These are phyloP conservation scores for Trisateles emortualis DNA, from an alignment of 2,888 invertebrate genomes.

Conservation along the genomic window DNA sequence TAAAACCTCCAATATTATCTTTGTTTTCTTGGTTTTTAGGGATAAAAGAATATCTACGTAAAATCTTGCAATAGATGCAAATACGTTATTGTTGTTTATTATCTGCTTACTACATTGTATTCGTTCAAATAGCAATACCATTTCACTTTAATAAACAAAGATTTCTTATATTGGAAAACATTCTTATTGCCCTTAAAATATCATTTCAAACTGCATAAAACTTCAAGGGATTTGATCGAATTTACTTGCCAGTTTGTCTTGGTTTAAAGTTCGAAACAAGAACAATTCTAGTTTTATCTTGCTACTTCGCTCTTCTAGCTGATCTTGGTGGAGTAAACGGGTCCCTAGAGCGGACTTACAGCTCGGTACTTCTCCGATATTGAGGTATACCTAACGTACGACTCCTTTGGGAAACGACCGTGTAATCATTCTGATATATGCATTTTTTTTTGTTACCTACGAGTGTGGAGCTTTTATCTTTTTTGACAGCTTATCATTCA, in stretches of 20 bases:
- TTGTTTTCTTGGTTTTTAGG: too few species aligned
- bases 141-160: too few species aligned
- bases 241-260: background rate
- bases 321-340: constrained; percentile 33
- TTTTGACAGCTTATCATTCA: background rate
- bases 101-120: too few species aligned
- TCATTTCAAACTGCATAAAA: background rate
- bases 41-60: too few species aligned
- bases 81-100: too few species aligned
- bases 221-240: background rate
- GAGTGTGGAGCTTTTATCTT: constrained; percentile 10
- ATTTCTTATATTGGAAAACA: background rate
- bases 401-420: constrained; percentile 29
- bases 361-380: constrained; percentile 37
- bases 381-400: constrained; percentile 31
- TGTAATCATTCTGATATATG: constrained; percentile 34
- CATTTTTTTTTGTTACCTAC: constrained; percentile 18
- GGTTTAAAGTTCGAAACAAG: constrained; percentile 1
- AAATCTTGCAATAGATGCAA: too few species aligned
- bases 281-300: constrained; percentile 4
- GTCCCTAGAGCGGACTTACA: constrained; percentile 39
- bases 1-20: too few species aligned
- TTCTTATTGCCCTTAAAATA: background rate
- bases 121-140: too few species aligned
- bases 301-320: constrained; percentile 28